Base-by-base conservation (phyloP, 1,140 invertebrate species). In the Diploscapter pachys region DNA sequence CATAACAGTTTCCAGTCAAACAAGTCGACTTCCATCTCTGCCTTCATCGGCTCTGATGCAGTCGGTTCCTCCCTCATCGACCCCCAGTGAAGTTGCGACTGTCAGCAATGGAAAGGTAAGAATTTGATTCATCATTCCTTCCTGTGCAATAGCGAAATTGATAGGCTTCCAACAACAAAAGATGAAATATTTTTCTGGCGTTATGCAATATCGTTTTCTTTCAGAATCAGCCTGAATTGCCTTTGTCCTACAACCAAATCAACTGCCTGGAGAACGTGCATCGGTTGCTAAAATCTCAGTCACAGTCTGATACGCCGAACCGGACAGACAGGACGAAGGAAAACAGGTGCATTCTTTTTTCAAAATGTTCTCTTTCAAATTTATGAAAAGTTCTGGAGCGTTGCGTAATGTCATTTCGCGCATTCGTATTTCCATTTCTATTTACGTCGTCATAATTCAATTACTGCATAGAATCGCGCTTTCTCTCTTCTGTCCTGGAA, bases 201-300 rank as follows among this genome's bases (percentile, higher is more conserved):
- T 1, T 31, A 31, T 31, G 31, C 31, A 4, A 72, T 48, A 79
- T 71, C 6, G 5, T 6, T 64, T 31, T 31, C 31, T 31, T 31
- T 31, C 31, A 31, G 3, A 54, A 50, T 4, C 63, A 66, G 5
- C 11, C 79, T 5, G 76, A 79, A 50, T 75, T 83, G 50, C 72
- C 80, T 51, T 67, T 81, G 4, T 76, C 73, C n/a, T 81, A 82
- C 55, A 82, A 73, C 59, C 77, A 84, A 71, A 84, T 84, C 54
- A 84, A 85, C 66, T 84, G 83, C 59, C 68, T 84, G 13, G 83
- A 84, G 68, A 84, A 84, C 73, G 83, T 84, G 50, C 84, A 84
- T 69, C 82, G 83, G 4, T 65, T 84, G 57, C 73, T 84, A 8
- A 85, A 85, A 64, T 84, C 82, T 49, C 84, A 85, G 64, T 59